These are phyloP conservation scores for Rotaria sp. DNA, from an alignment of 2,888 invertebrate genomes.

Conservation along the genomic window DNA sequence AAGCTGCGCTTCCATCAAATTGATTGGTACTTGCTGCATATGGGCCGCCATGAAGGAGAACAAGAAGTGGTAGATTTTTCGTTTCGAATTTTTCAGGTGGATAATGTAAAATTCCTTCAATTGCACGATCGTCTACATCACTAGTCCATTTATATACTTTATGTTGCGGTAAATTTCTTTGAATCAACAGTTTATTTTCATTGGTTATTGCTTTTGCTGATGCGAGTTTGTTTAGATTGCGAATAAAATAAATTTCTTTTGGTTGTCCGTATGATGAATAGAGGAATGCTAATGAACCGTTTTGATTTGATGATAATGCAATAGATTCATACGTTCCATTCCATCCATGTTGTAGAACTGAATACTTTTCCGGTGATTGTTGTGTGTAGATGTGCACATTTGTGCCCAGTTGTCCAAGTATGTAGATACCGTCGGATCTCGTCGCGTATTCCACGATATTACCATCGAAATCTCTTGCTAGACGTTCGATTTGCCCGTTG, in stretches of 20 bases:
- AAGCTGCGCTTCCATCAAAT: neutral
- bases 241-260: neutral
- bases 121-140: neutral
- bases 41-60: neutral
- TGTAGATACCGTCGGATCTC: neutral
- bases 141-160: neutral
- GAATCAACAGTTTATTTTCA: neutral
- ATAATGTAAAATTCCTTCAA: slow-evolving; percentile 12
- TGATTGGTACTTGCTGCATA: neutral
- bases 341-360: neutral
- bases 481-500: neutral
- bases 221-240: neutral
- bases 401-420: neutral
- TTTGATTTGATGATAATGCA: neutral
- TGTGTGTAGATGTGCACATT: neutral
- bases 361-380: neutral
- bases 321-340: neutral
- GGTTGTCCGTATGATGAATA: neutral
- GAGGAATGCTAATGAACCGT: neutral
- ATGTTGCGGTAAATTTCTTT: neutral
- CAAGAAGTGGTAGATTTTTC: neutral
- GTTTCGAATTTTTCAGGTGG: neutral
- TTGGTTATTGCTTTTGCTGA: neutral
- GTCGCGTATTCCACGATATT: neutral
- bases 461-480: neutral